phyloP scores from a whole-genome alignment of 30 jellyfish, hydroid and myxozoan genomes.

The Cassiopea xamachana region DNA sequence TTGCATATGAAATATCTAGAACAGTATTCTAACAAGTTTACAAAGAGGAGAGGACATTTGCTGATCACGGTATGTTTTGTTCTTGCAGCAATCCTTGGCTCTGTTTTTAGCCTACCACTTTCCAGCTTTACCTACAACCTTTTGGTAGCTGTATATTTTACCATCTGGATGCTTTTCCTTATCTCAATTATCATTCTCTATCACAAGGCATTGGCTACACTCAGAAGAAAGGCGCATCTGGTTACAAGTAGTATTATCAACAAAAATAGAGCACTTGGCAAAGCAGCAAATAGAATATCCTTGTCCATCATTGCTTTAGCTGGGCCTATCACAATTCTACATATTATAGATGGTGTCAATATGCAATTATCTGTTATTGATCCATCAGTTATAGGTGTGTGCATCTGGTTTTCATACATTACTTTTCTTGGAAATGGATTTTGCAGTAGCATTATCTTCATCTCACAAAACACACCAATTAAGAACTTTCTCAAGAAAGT shows the following conservation, averaged over 20 bases:
- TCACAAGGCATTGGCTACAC: background rate
- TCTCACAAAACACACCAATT: background rate
- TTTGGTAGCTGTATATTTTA: background rate
- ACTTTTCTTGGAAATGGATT: slow-evolving; percentile 1
- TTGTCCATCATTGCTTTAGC: background rate
- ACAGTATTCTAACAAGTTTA: background rate
- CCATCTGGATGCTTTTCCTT: background rate
- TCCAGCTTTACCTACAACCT: background rate
- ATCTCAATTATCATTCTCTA: background rate
- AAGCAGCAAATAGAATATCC: background rate
- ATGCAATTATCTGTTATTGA: background rate
- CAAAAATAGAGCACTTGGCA: background rate
- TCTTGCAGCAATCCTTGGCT: background rate
- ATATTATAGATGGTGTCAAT: background rate
- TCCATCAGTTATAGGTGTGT: background rate
- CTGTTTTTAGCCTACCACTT: background rate
- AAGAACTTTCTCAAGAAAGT: background rate
- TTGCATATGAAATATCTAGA: background rate
- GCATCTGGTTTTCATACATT: background rate
- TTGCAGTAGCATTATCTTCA: background rate
- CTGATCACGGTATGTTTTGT: background rate
- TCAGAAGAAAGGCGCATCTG: background rate
- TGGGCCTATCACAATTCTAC: background rate
- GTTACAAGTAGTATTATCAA: background rate
- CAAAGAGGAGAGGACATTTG: slow-evolving; percentile 10